A percentile compares a stretch with the other conserved stretches of the same genome.
These are phyloP conservation scores for Caenorhabditis remanei DNA, from an alignment of 1,140 invertebrate genomes.

Conservation along the genomic window DNA sequence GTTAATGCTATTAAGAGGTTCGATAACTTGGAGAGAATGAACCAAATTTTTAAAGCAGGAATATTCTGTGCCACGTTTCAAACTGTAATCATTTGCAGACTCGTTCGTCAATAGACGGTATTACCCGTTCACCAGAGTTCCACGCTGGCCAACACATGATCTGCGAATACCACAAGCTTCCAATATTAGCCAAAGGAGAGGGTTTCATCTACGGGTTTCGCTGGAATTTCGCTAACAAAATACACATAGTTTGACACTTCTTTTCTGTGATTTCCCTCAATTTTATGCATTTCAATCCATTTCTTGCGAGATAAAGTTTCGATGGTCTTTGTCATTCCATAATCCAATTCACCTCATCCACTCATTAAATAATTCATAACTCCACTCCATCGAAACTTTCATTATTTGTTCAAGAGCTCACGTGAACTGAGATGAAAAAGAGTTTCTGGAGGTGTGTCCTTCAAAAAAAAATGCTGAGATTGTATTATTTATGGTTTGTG, in stretches of 20 bases:
- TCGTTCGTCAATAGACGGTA: conserved; percentile 8
- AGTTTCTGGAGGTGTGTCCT: neutral
- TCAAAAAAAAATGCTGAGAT: neutral
- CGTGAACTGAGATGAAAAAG: neutral
- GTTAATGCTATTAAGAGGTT: no score
- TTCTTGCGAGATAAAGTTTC: neutral
- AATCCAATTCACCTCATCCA: neutral
- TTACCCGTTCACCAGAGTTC: conserved; percentile 14
- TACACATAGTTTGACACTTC: conserved; percentile 27
- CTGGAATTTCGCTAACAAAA: conserved; percentile 1
- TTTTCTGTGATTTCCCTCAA: neutral
- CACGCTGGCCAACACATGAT: conserved; percentile 17
- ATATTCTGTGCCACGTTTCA: neutral
- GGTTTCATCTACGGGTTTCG: conserved; percentile 57
- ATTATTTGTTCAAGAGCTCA: neutral
- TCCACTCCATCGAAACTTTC: neutral
- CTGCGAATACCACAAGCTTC: conserved; percentile 46
- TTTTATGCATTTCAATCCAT: no score
- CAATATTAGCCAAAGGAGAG: conserved; percentile 31
- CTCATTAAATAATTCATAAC: neutral
- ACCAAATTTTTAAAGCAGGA: no score
- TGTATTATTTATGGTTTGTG: neutral
- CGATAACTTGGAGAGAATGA: no score
- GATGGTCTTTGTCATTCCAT: neutral
- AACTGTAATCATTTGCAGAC: neutral